Evolutionary conservation across 2,888 invertebrate genomes (phyloP), one percentile per base, ranked within the genome.

Genomic region (Tyria jacobaeae): DNA sequence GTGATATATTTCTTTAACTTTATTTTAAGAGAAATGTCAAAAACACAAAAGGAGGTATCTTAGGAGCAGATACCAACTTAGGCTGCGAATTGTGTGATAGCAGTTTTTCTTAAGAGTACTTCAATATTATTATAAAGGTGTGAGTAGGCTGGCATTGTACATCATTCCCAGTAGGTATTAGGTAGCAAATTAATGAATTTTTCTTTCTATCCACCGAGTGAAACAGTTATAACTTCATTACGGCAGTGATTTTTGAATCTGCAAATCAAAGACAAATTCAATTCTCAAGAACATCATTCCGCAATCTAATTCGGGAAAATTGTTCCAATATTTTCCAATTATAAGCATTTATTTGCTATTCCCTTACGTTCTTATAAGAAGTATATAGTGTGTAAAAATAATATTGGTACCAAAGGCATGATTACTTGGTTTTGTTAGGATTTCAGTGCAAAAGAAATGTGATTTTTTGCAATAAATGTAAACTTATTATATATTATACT

Each of bases 371-470:
- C 39, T 50, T 35, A 24, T 15, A n/a, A 31, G 21, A 21, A 41
- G 27, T 44, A 35, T 48, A n/a, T n/a, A n/a, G n/a, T 9, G 47
- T 57, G 35, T 56, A 31, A 53, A 47, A 34, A 49, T 17, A 52
- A 37, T 52, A 41, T 57, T 57, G 34, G 65, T 79, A 78, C 79
- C 78, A 80, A 79, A 79, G 78, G 68, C 53, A 51, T 66, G 61
- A 14, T 70, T 62, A 60, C 57, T 25, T 39, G 35, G 15, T 50
- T 70, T 68, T 65, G 60, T 68, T 71, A 62, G 63, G 67, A 67
- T 65, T 61, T 50, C 70, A 61, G 62, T 68, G 66, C 60, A 27
- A 47, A 67, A 67, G 57, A 64, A 63, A 64, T 75, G 75, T 78
- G 78, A 78, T 78, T 71, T n/a, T 64, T 59, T 60, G 57, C 64